Conservation (phyloP, 2,113 vertebrate species). For the Epinephelus moara region DNA sequence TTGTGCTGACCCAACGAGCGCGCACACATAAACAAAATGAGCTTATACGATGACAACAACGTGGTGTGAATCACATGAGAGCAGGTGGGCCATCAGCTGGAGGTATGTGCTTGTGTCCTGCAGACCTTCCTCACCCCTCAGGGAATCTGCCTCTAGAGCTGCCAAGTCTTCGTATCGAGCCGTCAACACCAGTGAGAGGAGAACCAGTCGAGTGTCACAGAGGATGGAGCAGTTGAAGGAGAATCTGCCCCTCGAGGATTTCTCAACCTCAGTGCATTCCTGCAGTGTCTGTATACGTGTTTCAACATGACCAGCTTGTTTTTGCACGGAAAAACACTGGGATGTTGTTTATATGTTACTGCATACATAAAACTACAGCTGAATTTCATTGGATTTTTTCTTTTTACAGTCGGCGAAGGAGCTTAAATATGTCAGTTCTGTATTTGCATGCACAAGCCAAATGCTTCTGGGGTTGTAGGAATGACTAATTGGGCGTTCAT, state of each 20-base stretch:
- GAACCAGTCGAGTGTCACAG: background rate
- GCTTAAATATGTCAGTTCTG: background rate
- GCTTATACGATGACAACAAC: background rate
- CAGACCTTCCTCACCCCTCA: background rate
- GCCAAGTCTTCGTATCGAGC: constrained; percentile 14
- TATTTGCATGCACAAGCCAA: background rate
- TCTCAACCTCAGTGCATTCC: background rate
- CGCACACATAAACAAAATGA: background rate
- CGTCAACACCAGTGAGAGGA: background rate
- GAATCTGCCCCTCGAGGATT: constrained; percentile 24
- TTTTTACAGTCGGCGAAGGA: background rate
- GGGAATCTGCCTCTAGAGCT: constrained; percentile 13
- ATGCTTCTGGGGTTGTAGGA: background rate
- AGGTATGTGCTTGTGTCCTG: background rate
- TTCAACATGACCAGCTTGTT: background rate
- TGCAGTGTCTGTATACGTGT: background rate
- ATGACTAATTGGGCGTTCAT: background rate
- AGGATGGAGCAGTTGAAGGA: constrained; percentile 15
- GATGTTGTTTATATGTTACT: background rate
- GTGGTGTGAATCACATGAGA: background rate
- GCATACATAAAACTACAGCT: background rate
- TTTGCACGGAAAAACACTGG: background rate
- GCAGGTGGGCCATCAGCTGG: background rate
- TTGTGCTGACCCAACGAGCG: constrained; percentile 12
- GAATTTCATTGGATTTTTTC: background rate